Evolutionary conservation across 2,113 vertebrate genomes (phyloP).

Genomic region (Turnix velox): DNA sequence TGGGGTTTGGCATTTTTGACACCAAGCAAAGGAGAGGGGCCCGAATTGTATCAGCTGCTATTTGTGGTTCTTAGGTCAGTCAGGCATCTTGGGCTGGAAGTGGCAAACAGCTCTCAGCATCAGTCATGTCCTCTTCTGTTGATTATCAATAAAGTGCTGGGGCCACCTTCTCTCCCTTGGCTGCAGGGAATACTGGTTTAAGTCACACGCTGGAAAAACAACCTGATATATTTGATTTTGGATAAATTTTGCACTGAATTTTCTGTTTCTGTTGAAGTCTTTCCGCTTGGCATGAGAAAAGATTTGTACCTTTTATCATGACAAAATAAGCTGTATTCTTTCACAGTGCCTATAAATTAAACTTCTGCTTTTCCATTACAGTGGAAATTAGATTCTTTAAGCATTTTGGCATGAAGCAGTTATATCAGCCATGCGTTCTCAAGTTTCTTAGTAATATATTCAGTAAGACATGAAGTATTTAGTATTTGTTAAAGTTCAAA

Average conservation of each 20-base stretch:
- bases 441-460: neutral
- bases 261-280: neutral
- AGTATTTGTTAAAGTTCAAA: neutral
- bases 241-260: neutral
- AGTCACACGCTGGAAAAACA: neutral
- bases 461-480: neutral
- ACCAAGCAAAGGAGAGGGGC: conserved; percentile 8
- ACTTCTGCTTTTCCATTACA: neutral
- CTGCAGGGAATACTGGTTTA: neutral
- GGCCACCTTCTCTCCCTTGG: neutral
- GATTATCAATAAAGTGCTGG: neutral
- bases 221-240: neutral
- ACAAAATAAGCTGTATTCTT: neutral
- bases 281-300: neutral
- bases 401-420: neutral
- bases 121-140: neutral
- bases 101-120: neutral
- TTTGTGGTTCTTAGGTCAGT: conserved; percentile 34
- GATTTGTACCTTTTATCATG: neutral
- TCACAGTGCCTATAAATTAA: neutral
- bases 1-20: conserved; percentile 57
- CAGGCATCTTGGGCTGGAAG: neutral
- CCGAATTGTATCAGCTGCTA: neutral
- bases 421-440: neutral
- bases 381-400: neutral